Conservation (phyloP, 1,140 invertebrate genomes). For the Lasioglossum albipes region DNA sequence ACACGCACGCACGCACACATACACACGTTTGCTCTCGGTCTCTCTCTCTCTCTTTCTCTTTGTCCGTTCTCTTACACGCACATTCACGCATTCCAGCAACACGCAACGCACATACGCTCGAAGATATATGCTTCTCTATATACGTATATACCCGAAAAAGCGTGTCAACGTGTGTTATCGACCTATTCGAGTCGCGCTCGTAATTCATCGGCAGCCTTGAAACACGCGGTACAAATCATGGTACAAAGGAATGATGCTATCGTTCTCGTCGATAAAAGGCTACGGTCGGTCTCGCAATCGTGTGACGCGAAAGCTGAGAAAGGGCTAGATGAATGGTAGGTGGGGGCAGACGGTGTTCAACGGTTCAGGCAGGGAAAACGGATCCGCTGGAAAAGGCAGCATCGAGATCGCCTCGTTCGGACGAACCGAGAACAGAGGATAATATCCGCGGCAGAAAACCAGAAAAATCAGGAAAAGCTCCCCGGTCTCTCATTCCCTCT, state of each 20-base stretch:
- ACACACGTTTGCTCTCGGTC: no score
- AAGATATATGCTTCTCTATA: not conserved
- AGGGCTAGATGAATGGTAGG: not conserved
- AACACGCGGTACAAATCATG: constrained; percentile 24
- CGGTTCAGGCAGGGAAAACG: not conserved
- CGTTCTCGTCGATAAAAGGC: constrained; percentile 5
- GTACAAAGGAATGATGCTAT: constrained; percentile 43
- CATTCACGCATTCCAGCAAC: not conserved
- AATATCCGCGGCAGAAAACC: not conserved
- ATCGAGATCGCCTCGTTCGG: constrained; percentile 20
- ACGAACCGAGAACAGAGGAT: constrained; percentile 12
- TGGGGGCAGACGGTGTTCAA: no score
- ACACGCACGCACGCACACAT: not conserved
- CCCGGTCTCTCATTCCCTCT: not conserved
- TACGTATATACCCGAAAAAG: not conserved
- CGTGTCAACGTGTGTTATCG: not conserved
- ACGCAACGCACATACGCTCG: no score
- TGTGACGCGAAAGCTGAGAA: not conserved
- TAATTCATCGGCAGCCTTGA: constrained; percentile 18
- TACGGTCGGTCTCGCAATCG: constrained; percentile 26
- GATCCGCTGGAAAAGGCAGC: constrained; percentile 11
- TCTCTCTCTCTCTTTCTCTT: not conserved
- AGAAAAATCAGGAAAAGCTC: constrained; percentile 26
- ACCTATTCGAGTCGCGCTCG: not conserved
- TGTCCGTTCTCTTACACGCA: not conserved